Evolutionary conservation across 2,888 invertebrate genomes (phyloP).

Genomic region (Argynnis bischoffii): DNA sequence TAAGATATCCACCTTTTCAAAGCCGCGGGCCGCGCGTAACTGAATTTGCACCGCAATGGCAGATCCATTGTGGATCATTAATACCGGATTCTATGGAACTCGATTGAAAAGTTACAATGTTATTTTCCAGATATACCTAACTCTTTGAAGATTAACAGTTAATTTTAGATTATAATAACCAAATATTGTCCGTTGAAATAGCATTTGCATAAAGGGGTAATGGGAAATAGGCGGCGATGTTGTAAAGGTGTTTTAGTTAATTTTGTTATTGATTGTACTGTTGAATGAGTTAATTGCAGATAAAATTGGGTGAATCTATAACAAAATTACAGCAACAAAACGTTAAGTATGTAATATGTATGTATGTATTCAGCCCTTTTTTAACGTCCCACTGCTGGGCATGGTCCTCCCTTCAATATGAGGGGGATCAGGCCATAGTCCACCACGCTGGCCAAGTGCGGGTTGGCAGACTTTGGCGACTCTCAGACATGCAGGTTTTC

Average conservation of each 20-base stretch:
- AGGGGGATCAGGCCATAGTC: no score
- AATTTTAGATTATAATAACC: conserved; percentile 36
- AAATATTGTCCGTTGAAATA: conserved; percentile 29
- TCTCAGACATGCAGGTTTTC: no score
- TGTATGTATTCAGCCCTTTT: no score
- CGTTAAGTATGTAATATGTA: no score
- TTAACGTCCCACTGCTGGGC: no score
- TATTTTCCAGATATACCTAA: conserved; percentile 40
- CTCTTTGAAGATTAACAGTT: conserved; percentile 40
- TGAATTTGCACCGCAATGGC: conserved; percentile 51
- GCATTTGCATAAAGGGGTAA: conserved; percentile 29
- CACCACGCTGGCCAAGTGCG: no score
- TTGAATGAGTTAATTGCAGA: background rate
- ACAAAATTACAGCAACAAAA: no score
- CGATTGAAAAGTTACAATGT: conserved; percentile 43
- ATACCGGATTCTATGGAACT: conserved; percentile 49
- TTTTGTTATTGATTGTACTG: conserved; percentile 6
- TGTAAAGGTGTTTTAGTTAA: conserved; percentile 9
- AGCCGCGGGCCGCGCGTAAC: conserved; percentile 41
- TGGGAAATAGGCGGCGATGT: conserved; percentile 7
- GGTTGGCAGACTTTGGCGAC: no score
- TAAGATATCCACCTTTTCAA: conserved; percentile 39
- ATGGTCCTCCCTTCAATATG: no score
- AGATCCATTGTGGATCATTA: conserved; percentile 50
- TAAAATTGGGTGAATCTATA: no score